Evolutionary conservation across 2,888 invertebrate species (phyloP).

Genomic region (Eristalis tenax): DNA sequence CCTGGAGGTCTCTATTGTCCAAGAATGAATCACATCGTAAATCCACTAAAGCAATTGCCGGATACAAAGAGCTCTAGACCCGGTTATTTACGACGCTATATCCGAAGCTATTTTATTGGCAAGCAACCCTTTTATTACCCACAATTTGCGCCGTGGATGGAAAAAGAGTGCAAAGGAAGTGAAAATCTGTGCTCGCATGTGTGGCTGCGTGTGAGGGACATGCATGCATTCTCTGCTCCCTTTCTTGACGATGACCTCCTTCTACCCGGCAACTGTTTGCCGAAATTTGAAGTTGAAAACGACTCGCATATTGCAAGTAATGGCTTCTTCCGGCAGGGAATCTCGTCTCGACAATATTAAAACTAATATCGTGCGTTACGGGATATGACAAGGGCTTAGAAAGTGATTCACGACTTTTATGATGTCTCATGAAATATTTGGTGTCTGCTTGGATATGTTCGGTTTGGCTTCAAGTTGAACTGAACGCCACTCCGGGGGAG

Average conservation of each 20-base stretch:
- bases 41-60: conserved; percentile 61
- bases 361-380: conserved; percentile 10
- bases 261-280: neutral
- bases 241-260: neutral
- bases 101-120: conserved; percentile 63
- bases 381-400: neutral
- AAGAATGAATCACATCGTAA: conserved; percentile 68
- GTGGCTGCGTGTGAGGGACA: neutral
- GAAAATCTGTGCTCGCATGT: neutral
- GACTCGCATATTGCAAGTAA: neutral
- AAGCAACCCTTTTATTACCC: conserved; percentile 48
- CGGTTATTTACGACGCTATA: conserved; percentile 66
- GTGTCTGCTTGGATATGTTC: no score
- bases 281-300: neutral
- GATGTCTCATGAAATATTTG: neutral
- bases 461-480: no score
- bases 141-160: neutral
- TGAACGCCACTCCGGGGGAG: no score
- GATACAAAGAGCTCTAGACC: conserved; percentile 54
- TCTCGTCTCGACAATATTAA: neutral
- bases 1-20: conserved; percentile 53
- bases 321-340: neutral
- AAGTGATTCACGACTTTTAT: neutral
- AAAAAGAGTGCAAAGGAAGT: neutral
- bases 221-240: neutral